Evolutionary conservation across 2,797 vertebrate species (phyloP).

Genomic region (Bufotes viridis): DNA sequence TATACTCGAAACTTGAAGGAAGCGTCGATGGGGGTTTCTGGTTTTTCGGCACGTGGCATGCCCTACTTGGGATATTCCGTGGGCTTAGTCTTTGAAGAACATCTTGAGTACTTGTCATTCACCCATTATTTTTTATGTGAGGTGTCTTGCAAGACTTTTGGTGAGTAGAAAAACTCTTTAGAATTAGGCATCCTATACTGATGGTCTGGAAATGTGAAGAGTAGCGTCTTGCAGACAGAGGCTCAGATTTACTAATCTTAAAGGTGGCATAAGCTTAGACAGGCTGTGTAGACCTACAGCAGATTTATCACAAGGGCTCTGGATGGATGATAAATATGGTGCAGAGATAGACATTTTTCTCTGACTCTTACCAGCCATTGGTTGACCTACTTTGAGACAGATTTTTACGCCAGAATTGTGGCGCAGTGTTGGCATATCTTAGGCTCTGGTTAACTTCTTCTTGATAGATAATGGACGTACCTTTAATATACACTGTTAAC

Average conservation of each 20-base stretch:
- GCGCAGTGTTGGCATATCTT: no score
- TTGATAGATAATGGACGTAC: no score
- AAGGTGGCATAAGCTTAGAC: no score
- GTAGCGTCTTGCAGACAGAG: not conserved
- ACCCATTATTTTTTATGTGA: not conserved
- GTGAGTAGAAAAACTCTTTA: not conserved
- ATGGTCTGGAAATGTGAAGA: not conserved
- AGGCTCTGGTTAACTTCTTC: no score
- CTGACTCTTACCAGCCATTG: no score
- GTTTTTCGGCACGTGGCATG: not conserved
- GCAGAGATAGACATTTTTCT: no score
- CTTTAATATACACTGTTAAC: no score
- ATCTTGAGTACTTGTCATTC: not conserved
- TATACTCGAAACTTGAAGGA: conserved; percentile 15
- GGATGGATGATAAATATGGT: no score
- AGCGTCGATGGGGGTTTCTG: not conserved
- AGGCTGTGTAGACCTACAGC: no score
- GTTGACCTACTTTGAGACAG: no score
- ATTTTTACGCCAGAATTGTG: no score
- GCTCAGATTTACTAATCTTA: not conserved
- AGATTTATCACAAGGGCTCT: no score
- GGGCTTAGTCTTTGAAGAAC: not conserved
- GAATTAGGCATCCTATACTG: not conserved
- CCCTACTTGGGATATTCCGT: not conserved
- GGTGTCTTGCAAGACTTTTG: not conserved